phyloP scores from a whole-genome alignment of 2,113 vertebrate genomes.

The Eptesicus fuscus region DNA sequence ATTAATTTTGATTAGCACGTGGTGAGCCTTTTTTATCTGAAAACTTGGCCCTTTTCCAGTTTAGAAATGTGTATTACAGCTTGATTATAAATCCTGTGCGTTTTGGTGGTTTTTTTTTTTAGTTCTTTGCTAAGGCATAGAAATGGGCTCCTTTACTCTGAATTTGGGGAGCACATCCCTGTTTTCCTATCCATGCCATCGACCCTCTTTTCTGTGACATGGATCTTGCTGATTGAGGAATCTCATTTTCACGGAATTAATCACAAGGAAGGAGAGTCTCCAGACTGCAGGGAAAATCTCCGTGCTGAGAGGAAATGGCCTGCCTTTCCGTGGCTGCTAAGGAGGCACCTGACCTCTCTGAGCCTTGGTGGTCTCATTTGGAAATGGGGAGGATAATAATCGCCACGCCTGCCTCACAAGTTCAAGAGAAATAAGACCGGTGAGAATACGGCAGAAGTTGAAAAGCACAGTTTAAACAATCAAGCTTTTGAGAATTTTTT shows the following conservation, averaged over 20 bases:
- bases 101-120: neutral
- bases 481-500: neutral
- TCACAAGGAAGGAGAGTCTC: neutral
- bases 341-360: neutral
- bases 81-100: neutral
- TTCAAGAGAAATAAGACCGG: neutral
- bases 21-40: neutral
- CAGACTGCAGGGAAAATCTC: neutral
- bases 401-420: neutral
- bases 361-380: neutral
- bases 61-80: neutral
- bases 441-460: neutral
- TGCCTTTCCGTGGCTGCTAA: neutral
- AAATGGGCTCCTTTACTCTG: neutral
- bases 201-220: neutral
- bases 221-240: neutral
- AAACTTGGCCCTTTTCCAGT: neutral
- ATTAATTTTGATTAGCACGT: neutral
- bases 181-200: neutral
- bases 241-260: constrained; percentile 4
- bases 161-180: neutral
- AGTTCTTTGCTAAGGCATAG: neutral
- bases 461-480: neutral
- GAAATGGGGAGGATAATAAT: neutral
- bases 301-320: neutral